Conservation (phyloP, 2,888 invertebrate genomes). For the Rhagonycha fulva region DNA sequence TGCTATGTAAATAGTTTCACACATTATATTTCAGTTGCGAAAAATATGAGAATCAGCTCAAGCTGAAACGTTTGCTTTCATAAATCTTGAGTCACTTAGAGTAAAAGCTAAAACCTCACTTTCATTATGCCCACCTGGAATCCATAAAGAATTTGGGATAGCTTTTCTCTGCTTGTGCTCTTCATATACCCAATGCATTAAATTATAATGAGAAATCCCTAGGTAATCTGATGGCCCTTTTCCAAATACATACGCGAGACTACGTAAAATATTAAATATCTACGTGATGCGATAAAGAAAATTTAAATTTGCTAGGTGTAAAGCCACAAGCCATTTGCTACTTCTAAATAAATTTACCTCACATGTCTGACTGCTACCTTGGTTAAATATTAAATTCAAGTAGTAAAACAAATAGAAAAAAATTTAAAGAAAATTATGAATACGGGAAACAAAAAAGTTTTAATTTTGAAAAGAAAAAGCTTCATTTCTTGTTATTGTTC, state of each 20-base stretch:
- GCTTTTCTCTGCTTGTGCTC: constrained; percentile 15
- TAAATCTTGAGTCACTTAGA: constrained; percentile 29
- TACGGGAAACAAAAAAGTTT: not conserved
- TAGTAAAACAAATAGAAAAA: not conserved
- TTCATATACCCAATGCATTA: constrained; percentile 21
- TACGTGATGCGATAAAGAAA: constrained; percentile 20
- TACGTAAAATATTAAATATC: constrained; percentile 22
- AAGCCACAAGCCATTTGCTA: not conserved
- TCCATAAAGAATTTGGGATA: constrained; percentile 20
- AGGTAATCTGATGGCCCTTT: constrained; percentile 22
- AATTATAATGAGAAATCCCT: constrained; percentile 30
- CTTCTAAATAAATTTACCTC: not conserved
- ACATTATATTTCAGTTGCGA: not conserved
- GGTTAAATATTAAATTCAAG: not conserved
- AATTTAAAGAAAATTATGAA: not conserved
- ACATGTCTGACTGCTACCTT: not conserved
- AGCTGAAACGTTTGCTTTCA: constrained; percentile 26
- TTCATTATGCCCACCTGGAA: constrained; percentile 28
- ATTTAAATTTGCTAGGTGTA: constrained; percentile 16
- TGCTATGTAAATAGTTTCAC: not conserved
- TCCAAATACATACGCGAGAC: constrained; percentile 15
- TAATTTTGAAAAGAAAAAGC: constrained; percentile 2
- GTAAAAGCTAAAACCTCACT: constrained; percentile 28
- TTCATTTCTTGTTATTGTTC: constrained; percentile 22
- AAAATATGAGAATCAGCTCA: constrained; percentile 1